phyloP scores from a whole-genome alignment of 2,797 vertebrate species.

The Gallinago stenura region DNA sequence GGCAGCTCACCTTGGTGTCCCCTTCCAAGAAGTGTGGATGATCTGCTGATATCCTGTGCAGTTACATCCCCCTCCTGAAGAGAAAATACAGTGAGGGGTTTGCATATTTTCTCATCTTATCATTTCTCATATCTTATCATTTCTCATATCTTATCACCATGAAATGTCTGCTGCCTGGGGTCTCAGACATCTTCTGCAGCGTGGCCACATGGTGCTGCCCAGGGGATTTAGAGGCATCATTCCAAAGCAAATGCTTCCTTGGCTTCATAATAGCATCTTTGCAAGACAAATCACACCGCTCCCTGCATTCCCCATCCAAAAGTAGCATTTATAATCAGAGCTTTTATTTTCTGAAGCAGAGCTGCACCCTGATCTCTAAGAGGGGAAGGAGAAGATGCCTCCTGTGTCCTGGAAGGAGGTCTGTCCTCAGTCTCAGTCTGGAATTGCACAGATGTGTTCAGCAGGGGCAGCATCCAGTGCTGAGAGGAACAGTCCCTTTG shows the following conservation, averaged over 20 bases:
- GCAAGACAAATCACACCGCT: neutral
- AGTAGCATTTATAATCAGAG: neutral
- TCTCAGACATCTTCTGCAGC: neutral
- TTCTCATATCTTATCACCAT: neutral
- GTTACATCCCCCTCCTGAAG: neutral
- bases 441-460: neutral
- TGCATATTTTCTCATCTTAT: neutral
- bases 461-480: conserved; percentile 2
- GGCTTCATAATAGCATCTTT: neutral
- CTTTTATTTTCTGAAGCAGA: conserved; percentile 32
- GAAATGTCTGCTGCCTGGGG: neutral
- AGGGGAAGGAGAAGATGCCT: neutral
- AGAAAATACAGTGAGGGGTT: neutral
- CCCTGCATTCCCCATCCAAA: neutral
- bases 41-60: neutral
- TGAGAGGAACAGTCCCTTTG: neutral
- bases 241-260: conserved; percentile 16
- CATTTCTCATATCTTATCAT: neutral
- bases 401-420: conserved; percentile 13
- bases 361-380: neutral
- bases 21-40: neutral
- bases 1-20: neutral
- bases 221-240: neutral
- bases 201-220: neutral
- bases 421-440: neutral